Base-by-base conservation (phyloP, 2,888 invertebrate genomes). In the Aromia moschata region DNA sequence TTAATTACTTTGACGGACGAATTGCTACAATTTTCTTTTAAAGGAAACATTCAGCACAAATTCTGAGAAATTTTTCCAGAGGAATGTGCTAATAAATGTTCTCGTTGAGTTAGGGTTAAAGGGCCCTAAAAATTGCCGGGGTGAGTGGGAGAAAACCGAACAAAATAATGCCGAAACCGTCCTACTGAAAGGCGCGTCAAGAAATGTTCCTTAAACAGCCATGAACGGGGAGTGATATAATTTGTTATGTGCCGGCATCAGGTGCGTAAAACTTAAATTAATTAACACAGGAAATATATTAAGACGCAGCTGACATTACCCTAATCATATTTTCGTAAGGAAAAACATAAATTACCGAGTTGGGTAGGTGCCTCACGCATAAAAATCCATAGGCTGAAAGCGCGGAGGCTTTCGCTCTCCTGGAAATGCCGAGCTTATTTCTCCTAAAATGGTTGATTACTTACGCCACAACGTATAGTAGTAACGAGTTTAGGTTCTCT, bases 221-320 rank as follows among this genome's bases (percentile, higher is more conserved):
- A 4, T 30, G 37, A 52, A 25, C 31, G 12, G 31, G 37, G 40
- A 37, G 18, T 30, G 30, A 41, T 52, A 52, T 41, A 52, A 52
- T 52, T 52, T 52, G 51, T 52, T 52, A 52, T 41, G 40, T 41
- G 31, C 51, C 30, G 41, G 58, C 40, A 58, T 58, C 58, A 58
- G 58, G 54, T 58, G 58, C 58, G 53, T 47, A 47, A 49, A 58
- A 54, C 41, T 58, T 54, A 49, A 54, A 58, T 58, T 58, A 58
- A 58, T 58, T 54, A 58, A 43, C 54, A 53, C 20, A 36, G 47
- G 45, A 46, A 46, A 44, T 45, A 38, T 38, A 38, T 45, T 45
- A 45, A 44, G 46, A 30, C 53, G 44, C 58, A 58, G 58, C 58
- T 54, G 58, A 58, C 47, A 54, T 43, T 47, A 54, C 54, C 58